These are phyloP conservation scores for Lonchura striata DNA, from an alignment of 2,113 vertebrate species.

Conservation along the genomic window DNA sequence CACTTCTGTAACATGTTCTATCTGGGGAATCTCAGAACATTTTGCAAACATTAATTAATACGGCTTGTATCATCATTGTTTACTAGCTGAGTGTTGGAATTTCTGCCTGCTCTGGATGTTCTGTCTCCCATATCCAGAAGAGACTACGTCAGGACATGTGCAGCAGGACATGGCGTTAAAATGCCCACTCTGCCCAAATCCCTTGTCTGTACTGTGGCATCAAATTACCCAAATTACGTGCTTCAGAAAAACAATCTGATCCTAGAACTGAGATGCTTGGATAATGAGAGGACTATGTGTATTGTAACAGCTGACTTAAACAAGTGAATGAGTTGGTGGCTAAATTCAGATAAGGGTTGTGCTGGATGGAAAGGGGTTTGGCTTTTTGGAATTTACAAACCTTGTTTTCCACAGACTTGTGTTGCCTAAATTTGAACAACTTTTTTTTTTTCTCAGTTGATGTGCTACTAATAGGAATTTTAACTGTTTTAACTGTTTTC, in stretches of 20 bases:
- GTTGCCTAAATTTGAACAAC: background rate
- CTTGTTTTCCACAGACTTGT: background rate
- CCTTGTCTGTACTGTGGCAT: background rate
- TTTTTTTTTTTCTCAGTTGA: background rate
- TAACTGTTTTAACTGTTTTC: background rate
- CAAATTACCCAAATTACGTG: background rate
- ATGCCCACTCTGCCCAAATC: background rate
- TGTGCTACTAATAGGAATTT: background rate
- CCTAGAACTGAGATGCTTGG: background rate
- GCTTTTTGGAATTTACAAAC: background rate
- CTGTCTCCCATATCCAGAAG: background rate
- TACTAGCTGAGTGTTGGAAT: background rate
- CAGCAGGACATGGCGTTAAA: background rate
- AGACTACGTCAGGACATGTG: background rate
- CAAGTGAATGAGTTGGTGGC: background rate
- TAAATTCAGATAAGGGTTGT: background rate
- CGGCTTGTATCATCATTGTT: background rate
- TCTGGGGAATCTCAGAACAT: conserved; percentile 31
- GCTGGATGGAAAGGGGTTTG: background rate
- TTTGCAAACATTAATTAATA: conserved; percentile 43
- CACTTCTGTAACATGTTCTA: background rate
- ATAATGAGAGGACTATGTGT: background rate
- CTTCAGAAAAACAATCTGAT: background rate
- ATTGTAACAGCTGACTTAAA: background rate
- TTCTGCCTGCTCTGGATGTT: background rate